Percentiles rank a stretch among this genome's conserved stretches.
These are phyloP conservation scores for Sciaenops ocellatus DNA, from an alignment of 2,797 vertebrate species.

Conservation along the genomic window DNA sequence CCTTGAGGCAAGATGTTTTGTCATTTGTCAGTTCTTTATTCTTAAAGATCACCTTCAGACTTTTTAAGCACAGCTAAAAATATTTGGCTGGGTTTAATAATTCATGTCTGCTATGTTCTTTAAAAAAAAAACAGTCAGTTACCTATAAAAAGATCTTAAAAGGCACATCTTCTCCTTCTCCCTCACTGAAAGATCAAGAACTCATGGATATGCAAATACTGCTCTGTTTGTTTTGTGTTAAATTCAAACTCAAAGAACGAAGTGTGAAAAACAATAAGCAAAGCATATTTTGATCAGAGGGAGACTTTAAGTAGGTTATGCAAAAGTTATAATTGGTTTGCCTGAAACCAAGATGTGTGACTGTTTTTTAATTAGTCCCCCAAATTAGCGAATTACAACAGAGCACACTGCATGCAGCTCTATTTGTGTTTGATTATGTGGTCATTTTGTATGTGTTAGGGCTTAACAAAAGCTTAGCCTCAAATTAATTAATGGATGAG, in stretches of 20 bases:
- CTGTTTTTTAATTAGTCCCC: conserved; percentile 9
- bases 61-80: not conserved
- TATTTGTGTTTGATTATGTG: not conserved
- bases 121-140: not conserved
- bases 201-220: not conserved
- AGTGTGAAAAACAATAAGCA: not conserved
- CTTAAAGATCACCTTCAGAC: not conserved
- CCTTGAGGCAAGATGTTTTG: not conserved
- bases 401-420: not conserved
- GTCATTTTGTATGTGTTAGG: not conserved
- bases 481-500: not conserved
- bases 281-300: not conserved
- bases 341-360: conserved; percentile 15
- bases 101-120: not conserved
- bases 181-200: not conserved
- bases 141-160: not conserved
- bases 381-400: not conserved
- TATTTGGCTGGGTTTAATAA: not conserved
- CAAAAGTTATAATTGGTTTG: conserved; percentile 23
- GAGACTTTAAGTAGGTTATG: conserved; percentile 8
- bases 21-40: not conserved
- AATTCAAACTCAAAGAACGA: not conserved
- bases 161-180: not conserved
- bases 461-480: not conserved
- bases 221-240: not conserved